Conservation (phyloP, 2,797 vertebrate species). For the Lepus oiostolus region DNA sequence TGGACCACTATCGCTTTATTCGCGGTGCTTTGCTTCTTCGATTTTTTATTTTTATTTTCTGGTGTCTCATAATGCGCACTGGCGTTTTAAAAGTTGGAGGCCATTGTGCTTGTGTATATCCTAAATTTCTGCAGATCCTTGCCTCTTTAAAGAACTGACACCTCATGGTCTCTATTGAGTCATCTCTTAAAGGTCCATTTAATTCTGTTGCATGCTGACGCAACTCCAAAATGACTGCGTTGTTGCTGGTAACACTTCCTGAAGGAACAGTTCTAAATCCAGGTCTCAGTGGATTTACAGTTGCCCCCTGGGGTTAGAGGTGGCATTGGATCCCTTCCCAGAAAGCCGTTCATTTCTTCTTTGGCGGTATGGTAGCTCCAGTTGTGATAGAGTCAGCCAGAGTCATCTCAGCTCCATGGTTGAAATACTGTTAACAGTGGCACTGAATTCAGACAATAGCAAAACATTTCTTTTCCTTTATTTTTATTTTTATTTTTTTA, state of each 20-base stretch:
- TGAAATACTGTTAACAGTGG: background rate
- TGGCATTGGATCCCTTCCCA: background rate
- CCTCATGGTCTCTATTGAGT: background rate
- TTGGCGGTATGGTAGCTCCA: background rate
- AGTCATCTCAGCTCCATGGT: background rate
- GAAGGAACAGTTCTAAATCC: background rate
- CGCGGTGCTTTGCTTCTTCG: constrained; percentile 3
- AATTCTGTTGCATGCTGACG: constrained; percentile 9
- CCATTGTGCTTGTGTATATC: background rate
- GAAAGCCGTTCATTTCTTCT: constrained; percentile 11
- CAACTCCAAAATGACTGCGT: background rate
- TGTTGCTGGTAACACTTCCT: constrained; percentile 36
- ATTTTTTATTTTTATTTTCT: background rate
- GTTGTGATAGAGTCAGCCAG: background rate
- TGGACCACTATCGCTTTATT: constrained; percentile 13
- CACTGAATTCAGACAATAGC: background rate
- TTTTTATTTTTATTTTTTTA: no score
- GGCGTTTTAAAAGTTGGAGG: background rate
- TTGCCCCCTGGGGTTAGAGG: background rate
- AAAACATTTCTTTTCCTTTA: background rate
- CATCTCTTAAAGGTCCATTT: constrained; percentile 12
- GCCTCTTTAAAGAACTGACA: background rate
- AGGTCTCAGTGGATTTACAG: background rate
- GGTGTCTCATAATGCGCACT: background rate
- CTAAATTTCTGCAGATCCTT: background rate